Evolutionary conservation across 2,113 vertebrate species (phyloP), one percentile per base, ranked within the genome.

Genomic region (Pteronura brasiliensis): DNA sequence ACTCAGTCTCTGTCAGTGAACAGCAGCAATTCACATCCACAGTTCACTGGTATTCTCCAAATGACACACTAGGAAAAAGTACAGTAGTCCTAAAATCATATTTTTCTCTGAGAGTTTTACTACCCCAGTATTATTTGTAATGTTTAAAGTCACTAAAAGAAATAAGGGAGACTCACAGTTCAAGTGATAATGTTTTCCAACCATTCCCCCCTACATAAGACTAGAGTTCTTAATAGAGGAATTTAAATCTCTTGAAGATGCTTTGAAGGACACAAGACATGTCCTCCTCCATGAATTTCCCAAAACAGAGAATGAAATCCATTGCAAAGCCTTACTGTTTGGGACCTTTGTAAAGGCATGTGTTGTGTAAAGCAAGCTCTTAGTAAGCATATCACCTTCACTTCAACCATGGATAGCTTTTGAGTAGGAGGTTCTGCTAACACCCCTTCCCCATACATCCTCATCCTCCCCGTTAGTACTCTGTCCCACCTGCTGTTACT

Each of bases 71-170:
- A 55, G 71, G 12, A 44, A 61, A 92, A 93, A 59, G 14, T 31
- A 57, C 47, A 12, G 23, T 21, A 86, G 39, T 61, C n/a, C 74
- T 82, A 87, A 89, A 42, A 39, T 71, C n/a, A 42, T 67, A 5
- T 65, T 94, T 95, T 88, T n/a, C 57, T 84, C 57, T 90, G 18
- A 90, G 23, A 47, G 29, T 63, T 71, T 90, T 94, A 65, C 34
- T 76, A 72, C 17, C 49, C 9, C 55, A 1, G 65, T 90, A 65
- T 93, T 81, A 63, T 49, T 86, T 77, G 39, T 47, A 80, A 36
- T 93, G 52, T 79, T 90, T 81, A 76, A 96, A 90, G 59, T 92
- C 42, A 61, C 17, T 49, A 4, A 91, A 52, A 93, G 65, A 95
- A 89, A 44, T 39, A 81, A 81, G 44, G 34, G 57, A 74, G 49